Base-by-base conservation (phyloP, 2,888 invertebrate genomes). In the Neelides folsomi region DNA sequence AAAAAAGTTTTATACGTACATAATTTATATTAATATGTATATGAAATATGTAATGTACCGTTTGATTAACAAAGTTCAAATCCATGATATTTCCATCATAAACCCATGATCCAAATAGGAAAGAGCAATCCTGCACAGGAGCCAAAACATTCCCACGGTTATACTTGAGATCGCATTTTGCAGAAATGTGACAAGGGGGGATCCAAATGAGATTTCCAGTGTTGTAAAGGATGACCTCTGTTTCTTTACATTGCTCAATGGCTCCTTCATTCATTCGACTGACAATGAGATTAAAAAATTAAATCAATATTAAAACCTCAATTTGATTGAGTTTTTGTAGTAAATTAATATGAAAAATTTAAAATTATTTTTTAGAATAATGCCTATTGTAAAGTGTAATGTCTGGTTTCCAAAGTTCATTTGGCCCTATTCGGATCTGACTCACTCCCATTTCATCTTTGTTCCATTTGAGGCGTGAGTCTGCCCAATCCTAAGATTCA, bases 31-130 rank as follows among this genome's bases (percentile, higher is more conserved):
- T 40, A 15, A 7, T 40, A 40, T 9, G 9, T 12, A 36, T 36
- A 15, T 42, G 8, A 9, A 3, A 5, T 27, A 41, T 8, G 20
- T 37, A 8, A 39, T 36, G 16, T n/a, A 18, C n/a, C 12, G 16
- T 43, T 57, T 53, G 46, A 34, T 54, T 47, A 19, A 47, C 56
- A 37, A 59, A 52, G 15, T 56, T 47, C 9, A 58, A 10, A 20
- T 57, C 61, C 47, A 59, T 16, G 1, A 49, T 47, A 37, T 38
- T 41, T 46, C 57, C 57, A 41, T 61, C 59, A 45, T 49, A 59
- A 10, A 59, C 56, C 61, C 61, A 61, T 13, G 51, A 51, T 1
- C 61, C 59, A 37, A 59, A 59, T 47, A 59, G 57, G 39, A 61
- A 9, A 10, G 27, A 44, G 40, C 61, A 61, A 8, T 20, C 44